phyloP scores from a whole-genome alignment of 2,113 vertebrate species.

The Plestiodon gilberti region DNA sequence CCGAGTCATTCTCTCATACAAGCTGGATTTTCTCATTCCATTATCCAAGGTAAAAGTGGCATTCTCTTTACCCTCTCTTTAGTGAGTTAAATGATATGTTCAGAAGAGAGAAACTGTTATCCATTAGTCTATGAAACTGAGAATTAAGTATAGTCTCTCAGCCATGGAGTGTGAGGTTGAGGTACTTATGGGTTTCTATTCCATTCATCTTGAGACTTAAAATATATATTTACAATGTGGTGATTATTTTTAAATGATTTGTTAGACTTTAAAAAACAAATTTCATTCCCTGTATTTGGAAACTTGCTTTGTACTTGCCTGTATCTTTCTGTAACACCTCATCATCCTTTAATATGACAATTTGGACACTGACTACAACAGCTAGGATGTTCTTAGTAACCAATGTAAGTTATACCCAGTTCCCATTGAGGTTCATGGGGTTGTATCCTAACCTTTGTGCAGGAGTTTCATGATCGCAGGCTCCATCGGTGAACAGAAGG shows the following conservation, averaged over 20 bases:
- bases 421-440: too few relatives aligned
- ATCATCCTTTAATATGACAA: too few relatives aligned
- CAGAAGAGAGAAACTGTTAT: not conserved
- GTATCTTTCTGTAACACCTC: too few relatives aligned
- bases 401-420: too few relatives aligned
- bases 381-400: too few relatives aligned
- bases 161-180: not conserved
- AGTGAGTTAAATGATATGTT: not conserved
- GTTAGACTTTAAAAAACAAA: not conserved
- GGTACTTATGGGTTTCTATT: not conserved
- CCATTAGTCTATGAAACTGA: not conserved
- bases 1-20: slow-evolving; percentile 96
- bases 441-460: too few relatives aligned
- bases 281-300: not conserved
- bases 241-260: not conserved
- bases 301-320: too few relatives aligned
- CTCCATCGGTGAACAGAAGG: too few relatives aligned
- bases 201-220: not conserved
- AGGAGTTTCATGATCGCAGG: too few relatives aligned
- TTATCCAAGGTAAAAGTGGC: slow-evolving; percentile 88
- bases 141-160: not conserved
- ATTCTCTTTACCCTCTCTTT: not conserved
- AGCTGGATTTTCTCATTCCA: slow-evolving; percentile 96
- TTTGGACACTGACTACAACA: too few relatives aligned
- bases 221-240: not conserved